Base-by-base conservation (phyloP, 2,888 invertebrate genomes). In the Saturnia japonica region DNA sequence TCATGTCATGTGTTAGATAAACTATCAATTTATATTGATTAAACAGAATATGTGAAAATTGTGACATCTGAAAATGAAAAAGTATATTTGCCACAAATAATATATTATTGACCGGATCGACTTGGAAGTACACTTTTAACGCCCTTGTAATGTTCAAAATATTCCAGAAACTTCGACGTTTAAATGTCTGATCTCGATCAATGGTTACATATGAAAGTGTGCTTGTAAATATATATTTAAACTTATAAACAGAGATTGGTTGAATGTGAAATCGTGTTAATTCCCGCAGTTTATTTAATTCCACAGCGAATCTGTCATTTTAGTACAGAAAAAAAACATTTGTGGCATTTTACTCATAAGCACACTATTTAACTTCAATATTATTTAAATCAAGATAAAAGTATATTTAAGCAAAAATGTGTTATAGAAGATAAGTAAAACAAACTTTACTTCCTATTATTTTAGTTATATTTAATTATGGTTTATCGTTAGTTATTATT, bases 381-480 rank as follows among this genome's bases (percentile, higher is more conserved):
- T 60, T 60, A 60, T 25, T 25, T 28, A 28, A 22, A 14, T 28
- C 25, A 14, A 60, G 28, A 9, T 60, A 34, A 34, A 34, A 34
- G 14, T 28, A 60, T 28, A 60, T 28, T 14, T 54, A 54, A 54
- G 54, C 22, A 54, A 54, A 22, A 54, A 54, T 54, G 54, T n/a
- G 54, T 54, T 54, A n/a, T 54, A 54, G 22, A 9, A 54, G 2
- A 54, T 54, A 54, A 60, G 57, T 60, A 60, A 60, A 60, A 60
- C 8, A 7, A 62, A 40, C 40, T 64, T 40, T 22, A 64, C 64
- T 64, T 64, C 64, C 64, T 64, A 64, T 62, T 62, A 62, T 64
- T n/a, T 64, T 64, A 64, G 40, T 64, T 64, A n/a, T 64, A n/a
- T 19, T 64, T 64, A 64, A 64, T 1, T 64, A 11, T 64, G 8